Base-by-base conservation (phyloP, 2,888 invertebrate genomes). In the Melolontha melolontha region DNA sequence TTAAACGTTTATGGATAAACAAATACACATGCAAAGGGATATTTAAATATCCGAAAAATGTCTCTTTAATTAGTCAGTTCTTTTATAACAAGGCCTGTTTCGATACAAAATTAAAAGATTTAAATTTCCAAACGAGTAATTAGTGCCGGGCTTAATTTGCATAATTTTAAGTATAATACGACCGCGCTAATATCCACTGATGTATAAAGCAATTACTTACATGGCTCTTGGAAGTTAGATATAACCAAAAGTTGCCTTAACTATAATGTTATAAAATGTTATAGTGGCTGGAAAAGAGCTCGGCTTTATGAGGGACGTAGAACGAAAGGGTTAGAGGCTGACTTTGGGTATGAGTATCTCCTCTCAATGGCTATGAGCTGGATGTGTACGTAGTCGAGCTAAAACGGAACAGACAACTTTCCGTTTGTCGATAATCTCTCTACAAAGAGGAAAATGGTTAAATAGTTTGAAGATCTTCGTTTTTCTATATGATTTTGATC, bases 201-300 rank as follows among this genome's bases (percentile, higher is more conserved):
- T 65, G 59, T 59, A 66, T 59, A 50, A 59, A 55, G 66, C 66
- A 59, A 66, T 66, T 66, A 59, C 66, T 66, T 51, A 55, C 59
- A 50, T 39, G 57, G 57, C 59, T 66, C 42, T 49, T 50, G 59
- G 29, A 66, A 66, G 49, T 47, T 50, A 57, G 66, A 59, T 66
- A 66, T 47, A 59, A 66, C 42, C 27, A 62, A 34, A 62, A 47
- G 47, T 62, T 62, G 44, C 59, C 42, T 27, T 62, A 62, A 62
- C 59, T 62, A 62, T 47, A 62, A 62, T 29, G 59, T 47, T 62
- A 62, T 47, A 62, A 62, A 62, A 62, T 62, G 59, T 62, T 62
- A 62, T 62, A 49, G 39, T 62, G 11, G 34, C 34, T 5, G 47
- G 34, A 44, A 62, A 47, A 62, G 59, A 17, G 47, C 44, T 14